phyloP scores from a whole-genome alignment of 1,140 invertebrate species.

The Caenorhabditis brenneri region DNA sequence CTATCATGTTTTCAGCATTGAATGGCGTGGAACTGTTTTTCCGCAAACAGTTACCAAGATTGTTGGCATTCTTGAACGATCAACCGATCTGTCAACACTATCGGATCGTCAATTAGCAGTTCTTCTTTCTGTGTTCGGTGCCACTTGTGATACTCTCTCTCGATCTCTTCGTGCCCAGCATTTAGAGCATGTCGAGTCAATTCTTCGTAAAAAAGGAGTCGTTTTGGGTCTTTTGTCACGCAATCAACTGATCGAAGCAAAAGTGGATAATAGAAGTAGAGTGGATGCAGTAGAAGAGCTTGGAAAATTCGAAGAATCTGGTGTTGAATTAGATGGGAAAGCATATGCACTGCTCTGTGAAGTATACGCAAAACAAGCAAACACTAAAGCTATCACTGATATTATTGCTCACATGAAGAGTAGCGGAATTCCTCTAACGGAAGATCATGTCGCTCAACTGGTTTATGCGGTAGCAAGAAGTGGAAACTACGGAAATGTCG shows the following conservation, averaged over 20 bases:
- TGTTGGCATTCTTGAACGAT: neutral
- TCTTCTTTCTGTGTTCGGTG: neutral
- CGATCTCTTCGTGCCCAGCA: conserved; percentile 7
- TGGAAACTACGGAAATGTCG: neutral
- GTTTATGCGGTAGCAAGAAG: conserved; percentile 20
- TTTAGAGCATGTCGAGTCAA: neutral
- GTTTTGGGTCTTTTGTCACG: neutral
- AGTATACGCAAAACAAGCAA: conserved; percentile 2
- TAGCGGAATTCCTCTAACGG: neutral
- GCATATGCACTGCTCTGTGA: neutral
- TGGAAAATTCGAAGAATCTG: conserved; percentile 23
- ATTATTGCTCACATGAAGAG: conserved; percentile 19
- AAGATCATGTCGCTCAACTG: conserved; percentile 21
- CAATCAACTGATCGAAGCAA: conserved; percentile 16
- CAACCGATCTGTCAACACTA: neutral
- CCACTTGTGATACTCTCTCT: conserved; percentile 1
- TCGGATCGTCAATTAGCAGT: conserved; percentile 23
- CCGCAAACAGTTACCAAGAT: neutral
- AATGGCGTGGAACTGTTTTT: conserved; percentile 15
- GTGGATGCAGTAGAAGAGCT: conserved; percentile 17
- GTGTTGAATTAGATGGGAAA: neutral
- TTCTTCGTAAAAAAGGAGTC: neutral
- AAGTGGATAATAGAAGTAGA: neutral
- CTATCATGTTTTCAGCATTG: neutral
- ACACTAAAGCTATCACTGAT: conserved; percentile 8